Percentiles rank a stretch among this genome's conserved stretches.
These are phyloP conservation scores for Camelus bactrianus DNA, from an alignment of 2,113 vertebrate species.

Conservation along the genomic window DNA sequence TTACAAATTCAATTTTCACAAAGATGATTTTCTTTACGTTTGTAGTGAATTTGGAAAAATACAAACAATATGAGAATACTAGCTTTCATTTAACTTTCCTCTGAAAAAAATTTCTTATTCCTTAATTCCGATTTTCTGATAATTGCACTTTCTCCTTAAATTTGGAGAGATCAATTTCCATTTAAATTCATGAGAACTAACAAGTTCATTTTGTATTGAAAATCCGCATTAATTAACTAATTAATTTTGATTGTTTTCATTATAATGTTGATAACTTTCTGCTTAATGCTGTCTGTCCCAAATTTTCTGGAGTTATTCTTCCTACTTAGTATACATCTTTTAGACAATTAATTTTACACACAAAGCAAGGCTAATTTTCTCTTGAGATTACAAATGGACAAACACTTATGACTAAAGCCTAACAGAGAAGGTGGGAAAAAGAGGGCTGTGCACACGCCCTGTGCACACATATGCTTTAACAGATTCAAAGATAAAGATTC, in stretches of 20 bases:
- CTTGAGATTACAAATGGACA: slow-evolving; percentile 5
- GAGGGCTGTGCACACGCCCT: not conserved
- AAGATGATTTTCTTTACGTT: slow-evolving; percentile 42
- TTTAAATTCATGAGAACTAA: not conserved
- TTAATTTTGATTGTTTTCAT: slow-evolving; percentile 20
- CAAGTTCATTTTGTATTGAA: not conserved
- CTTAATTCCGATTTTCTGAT: slow-evolving; percentile 51
- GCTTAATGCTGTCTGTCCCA: not conserved
- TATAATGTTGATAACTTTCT: not conserved
- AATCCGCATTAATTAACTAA: slow-evolving; percentile 29
- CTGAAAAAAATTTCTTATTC: not conserved
- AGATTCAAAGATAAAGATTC: slow-evolving; percentile 45
- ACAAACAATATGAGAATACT: not conserved
- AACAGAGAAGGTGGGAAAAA: not conserved
- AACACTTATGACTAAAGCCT: not conserved
- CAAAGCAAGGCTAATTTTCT: slow-evolving; percentile 1
- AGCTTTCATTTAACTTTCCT: slow-evolving; percentile 14
- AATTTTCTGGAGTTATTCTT: not conserved
- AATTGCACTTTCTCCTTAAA: not conserved
- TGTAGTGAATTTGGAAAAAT: slow-evolving; percentile 3
- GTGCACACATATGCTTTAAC: not conserved
- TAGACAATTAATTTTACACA: not conserved
- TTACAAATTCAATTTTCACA: slow-evolving; percentile 24
- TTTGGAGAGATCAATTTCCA: slow-evolving; percentile 33
- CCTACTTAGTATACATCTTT: not conserved